Conservation (phyloP, 2,797 vertebrate species). For the Phrynocephalus guinanensis region DNA sequence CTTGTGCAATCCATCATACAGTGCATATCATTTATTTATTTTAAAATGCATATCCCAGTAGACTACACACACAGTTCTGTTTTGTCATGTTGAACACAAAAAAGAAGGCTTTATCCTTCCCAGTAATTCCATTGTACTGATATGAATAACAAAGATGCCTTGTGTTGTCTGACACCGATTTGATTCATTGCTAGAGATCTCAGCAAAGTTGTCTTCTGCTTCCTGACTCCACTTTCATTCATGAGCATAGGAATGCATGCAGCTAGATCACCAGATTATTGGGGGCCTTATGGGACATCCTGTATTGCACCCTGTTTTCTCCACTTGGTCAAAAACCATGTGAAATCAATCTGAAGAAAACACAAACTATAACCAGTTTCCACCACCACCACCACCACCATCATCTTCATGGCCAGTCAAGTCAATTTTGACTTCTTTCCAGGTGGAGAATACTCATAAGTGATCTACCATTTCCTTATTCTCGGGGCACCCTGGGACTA, state of each 20-base stretch:
- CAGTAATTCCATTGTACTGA: neutral
- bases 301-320: neutral
- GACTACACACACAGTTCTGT: neutral
- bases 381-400: too few relatives aligned
- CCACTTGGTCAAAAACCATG: neutral
- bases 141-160: neutral
- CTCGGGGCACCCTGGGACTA: too few relatives aligned
- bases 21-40: neutral
- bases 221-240: neutral
- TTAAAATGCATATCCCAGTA: neutral
- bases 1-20: neutral
- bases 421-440: too few relatives aligned
- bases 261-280: neutral
- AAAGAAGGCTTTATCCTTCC: neutral
- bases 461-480: too few relatives aligned
- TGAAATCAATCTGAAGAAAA: neutral
- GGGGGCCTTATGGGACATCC: neutral
- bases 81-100: neutral
- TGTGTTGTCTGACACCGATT: neutral
- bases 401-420: too few relatives aligned
- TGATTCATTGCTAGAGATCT: neutral
- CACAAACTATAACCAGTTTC: too few relatives aligned
- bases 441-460: too few relatives aligned
- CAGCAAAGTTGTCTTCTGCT: neutral
- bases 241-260: neutral